Evolutionary conservation across 2,113 vertebrate species (phyloP).

Genomic region (Apteryx mantelli): DNA sequence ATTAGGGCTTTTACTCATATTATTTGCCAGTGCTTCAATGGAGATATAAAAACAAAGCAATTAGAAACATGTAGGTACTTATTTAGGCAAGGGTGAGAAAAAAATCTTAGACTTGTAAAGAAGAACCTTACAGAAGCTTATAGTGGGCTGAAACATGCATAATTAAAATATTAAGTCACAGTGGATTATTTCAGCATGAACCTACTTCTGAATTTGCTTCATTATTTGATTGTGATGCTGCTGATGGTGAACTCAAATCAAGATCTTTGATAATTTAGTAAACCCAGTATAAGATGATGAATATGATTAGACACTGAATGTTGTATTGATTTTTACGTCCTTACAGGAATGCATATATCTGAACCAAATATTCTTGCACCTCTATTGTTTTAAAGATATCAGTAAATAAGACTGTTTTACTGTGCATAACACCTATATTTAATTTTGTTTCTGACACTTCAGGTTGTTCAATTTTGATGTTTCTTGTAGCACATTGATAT

Average conservation of each 20-base stretch:
- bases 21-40: neutral
- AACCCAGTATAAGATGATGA: neutral
- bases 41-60: neutral
- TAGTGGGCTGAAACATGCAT: neutral
- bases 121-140: neutral
- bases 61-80: neutral
- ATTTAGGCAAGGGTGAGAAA: neutral
- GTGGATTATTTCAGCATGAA: constrained; percentile 15
- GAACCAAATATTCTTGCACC: neutral
- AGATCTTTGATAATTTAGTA: constrained; percentile 45
- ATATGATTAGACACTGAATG: neutral
- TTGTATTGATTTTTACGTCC: constrained; percentile 17
- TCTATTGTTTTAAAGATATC: neutral
- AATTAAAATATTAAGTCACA: constrained; percentile 6
- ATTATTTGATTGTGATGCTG: constrained; percentile 35
- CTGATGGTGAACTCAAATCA: constrained; percentile 29
- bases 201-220: constrained; percentile 30
- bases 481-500: neutral
- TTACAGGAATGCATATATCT: neutral
- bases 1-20: neutral
- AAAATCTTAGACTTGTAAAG: neutral
- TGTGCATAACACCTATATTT: neutral
- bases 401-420: neutral
- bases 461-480: neutral
- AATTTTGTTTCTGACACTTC: neutral